Base-by-base conservation (phyloP, 2,888 invertebrate species). In the Cephus nigrinus region DNA sequence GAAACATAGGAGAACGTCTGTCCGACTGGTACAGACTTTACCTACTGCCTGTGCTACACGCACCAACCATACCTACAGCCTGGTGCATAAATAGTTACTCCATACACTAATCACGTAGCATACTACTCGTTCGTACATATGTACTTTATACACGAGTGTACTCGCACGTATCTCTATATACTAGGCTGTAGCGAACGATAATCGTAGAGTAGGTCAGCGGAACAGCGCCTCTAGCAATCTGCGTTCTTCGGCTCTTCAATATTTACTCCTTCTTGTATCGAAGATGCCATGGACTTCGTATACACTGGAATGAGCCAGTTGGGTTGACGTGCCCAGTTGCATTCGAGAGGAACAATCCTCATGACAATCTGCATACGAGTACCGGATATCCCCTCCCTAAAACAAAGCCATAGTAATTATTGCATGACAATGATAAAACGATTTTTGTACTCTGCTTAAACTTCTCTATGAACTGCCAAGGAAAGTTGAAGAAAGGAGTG, bases 121-220 rank as follows among this genome's bases (percentile, higher is more conserved):
- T 23, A 55, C 55, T 55, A 55, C 55, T 55, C 55, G 9, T 9
- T 55, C 23, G 1, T 55, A 55, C 55, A 55, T 55, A 55, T 55
- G 55, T 30, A 71, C 30, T 71, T 31, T 33, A 33, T 71, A 84
- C 84, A 84, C 80, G 82, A 82, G 84, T 83, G 86, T 87, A 85
- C 84, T 82, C 83, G 85, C 82, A 82, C 80, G 80, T 73, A 73
- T 79, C 76, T 73, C 84, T 84, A 82, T 83, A 82, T 71, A 71
- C 71, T 71, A 71, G 80, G 82, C 87, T 87, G 78, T 82, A 84
- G 84, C 84, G 88, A 88, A 84, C 86, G 88, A 89, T 89, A 89
- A 89, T 89, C 88, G 88, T 87, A 88, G 89, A 90, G 90, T 91
- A 88, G 91, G 91, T 91, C 91, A 91, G 85, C 90, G 89, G 91